These are phyloP conservation scores for Cephonodes hylas DNA, from an alignment of 2,888 invertebrate species.

Conservation along the genomic window DNA sequence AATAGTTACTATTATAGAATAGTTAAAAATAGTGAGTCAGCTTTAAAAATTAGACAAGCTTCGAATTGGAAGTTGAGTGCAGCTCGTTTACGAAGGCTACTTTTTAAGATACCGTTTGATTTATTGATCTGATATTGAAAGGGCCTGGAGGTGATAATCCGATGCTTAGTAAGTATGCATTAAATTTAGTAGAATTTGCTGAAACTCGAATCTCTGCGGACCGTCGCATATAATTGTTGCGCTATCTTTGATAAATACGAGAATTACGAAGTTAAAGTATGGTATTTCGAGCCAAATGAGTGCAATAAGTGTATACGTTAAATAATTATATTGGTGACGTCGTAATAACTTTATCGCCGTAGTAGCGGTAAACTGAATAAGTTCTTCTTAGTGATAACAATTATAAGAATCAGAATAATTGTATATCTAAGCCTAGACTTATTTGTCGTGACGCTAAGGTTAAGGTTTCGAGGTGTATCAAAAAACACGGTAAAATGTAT, in stretches of 20 bases:
- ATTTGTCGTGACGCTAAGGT: too few species aligned
- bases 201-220: neutral
- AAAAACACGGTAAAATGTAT: neutral
- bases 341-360: neutral
- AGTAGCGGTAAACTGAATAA: neutral
- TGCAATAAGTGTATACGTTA: neutral
- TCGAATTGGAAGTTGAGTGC: constrained; percentile 14
- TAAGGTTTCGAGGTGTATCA: neutral
- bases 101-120: neutral
- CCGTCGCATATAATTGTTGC: neutral
- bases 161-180: neutral
- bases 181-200: neutral
- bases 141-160: neutral
- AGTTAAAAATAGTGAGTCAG: constrained; percentile 31
- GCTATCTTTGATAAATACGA: neutral
- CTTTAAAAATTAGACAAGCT: constrained; percentile 43
- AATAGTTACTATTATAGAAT: constrained; percentile 41
- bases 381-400: neutral
- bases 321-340: neutral
- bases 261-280: neutral
- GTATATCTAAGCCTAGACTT: neutral
- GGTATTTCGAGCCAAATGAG: neutral
- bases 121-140: neutral
- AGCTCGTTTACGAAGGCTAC: neutral
- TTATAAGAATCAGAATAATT: neutral